Conservation (phyloP, 2,888 invertebrate species). For the Anaspis maculata region DNA sequence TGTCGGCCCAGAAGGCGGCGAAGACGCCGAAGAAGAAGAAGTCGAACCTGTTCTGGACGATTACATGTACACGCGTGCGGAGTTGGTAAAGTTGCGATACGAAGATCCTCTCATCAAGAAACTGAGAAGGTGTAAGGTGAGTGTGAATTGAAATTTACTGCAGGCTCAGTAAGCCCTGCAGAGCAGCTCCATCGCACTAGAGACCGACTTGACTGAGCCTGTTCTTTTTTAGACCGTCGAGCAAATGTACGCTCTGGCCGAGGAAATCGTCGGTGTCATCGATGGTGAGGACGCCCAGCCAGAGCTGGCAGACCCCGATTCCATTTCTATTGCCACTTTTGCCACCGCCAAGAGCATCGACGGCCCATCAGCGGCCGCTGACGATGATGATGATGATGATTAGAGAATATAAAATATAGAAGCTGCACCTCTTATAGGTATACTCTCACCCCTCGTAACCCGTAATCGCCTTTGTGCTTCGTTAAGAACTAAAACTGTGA, state of each 20-base stretch:
- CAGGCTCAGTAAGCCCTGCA: background rate
- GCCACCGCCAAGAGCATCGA: too few species aligned
- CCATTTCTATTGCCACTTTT: too few species aligned
- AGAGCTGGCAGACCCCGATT: background rate
- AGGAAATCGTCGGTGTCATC: conserved; percentile 52
- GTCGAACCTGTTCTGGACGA: conserved; percentile 30
- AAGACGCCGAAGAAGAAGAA: conserved; percentile 3
- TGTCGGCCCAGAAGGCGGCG: too few species aligned
- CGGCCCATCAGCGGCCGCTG: too few species aligned
- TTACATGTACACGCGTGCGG: conserved; percentile 51
- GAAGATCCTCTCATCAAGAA: conserved; percentile 53
- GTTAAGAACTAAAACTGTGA: too few species aligned
- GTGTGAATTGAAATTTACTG: background rate
- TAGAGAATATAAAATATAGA: too few species aligned
- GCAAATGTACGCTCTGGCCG: conserved; percentile 58
- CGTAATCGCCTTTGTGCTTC: too few species aligned
- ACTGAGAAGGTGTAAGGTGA: conserved; percentile 52
- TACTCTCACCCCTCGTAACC: too few species aligned
- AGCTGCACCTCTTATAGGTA: too few species aligned
- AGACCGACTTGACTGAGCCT: background rate
- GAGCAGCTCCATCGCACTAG: background rate
- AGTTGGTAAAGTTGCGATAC: conserved; percentile 53
- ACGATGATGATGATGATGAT: too few species aligned
- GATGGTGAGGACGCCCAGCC: conserved; percentile 12
- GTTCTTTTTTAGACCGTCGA: conserved; percentile 54